Evolutionary conservation across 2,888 invertebrate genomes (phyloP), one percentile per base, ranked within the genome.

Genomic region (Heliothis peltigera): DNA sequence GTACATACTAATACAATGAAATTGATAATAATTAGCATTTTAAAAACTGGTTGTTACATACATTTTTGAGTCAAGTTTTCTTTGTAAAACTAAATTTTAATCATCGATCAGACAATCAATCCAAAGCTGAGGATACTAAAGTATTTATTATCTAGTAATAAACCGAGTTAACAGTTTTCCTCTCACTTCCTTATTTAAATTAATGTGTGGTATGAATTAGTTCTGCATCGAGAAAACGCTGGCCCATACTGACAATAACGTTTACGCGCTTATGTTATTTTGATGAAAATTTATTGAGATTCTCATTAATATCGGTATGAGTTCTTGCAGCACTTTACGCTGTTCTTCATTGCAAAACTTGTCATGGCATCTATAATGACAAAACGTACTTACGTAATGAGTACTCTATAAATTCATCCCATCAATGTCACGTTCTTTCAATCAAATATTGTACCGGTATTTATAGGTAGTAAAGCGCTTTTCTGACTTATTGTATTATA

Each of bases 71-170:
- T 10, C 15, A n/a, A 47, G 21, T 18, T 65, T 64, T 22, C 18
- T 54, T 61, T 48, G 19, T 43, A 47, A 53, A 21, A 48, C 19
- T 44, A 15, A 28, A 51, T 25, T 22, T 73, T 65, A 57, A 62
- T 64, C 39, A 63, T 55, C 18, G 25, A 59, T 47, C 18, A 64
- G 43, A 12, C 32, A 51, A 60, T 58, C n/a, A 17, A 46, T 58
- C 18, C 52, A 64, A 61, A 53, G 47, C 7, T 19, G 25, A 48
- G 19, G 18, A 49, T 59, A 57, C 51, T 25, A 44, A 61, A 58
- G 42, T 10, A 18, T 74, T 64, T 54, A 56, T 48, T 64, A 48
- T 49, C 32, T 32, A 32, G 10, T 54, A 48, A 47, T 57, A 46
- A 25, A n/a, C 35, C 44, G 21, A 43, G 15, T 21, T 63, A 62